Evolutionary conservation across 2,888 invertebrate genomes (phyloP).

Genomic region (Dasysyrphus tricinctus): DNA sequence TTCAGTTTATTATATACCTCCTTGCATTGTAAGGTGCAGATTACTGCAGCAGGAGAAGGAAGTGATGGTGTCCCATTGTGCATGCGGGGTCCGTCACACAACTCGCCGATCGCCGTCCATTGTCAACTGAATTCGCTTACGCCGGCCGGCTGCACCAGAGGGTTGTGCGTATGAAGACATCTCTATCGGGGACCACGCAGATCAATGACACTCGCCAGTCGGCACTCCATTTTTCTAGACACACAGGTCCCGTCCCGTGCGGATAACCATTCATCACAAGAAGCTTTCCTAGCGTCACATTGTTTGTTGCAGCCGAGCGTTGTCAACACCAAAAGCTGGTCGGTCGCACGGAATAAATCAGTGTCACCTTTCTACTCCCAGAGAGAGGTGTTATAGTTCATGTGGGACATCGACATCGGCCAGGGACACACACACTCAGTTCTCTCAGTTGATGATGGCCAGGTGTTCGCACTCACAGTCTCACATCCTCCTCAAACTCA

Average conservation of each 20-base stretch:
- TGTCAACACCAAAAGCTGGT: slow-evolving; percentile 66
- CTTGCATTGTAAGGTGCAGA: slow-evolving; percentile 50
- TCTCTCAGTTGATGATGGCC: slow-evolving; percentile 38
- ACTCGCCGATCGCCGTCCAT: slow-evolving; percentile 31
- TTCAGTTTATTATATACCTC: not conserved
- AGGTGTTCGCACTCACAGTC: slow-evolving; percentile 59
- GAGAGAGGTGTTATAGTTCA: slow-evolving; percentile 70
- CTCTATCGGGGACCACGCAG: slow-evolving; percentile 62
- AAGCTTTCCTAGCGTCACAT: slow-evolving; percentile 58
- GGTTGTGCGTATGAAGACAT: slow-evolving; percentile 68
- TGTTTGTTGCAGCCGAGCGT: slow-evolving; percentile 26
- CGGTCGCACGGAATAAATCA: slow-evolving; percentile 70
- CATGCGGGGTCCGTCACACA: slow-evolving; percentile 55
- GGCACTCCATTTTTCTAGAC: slow-evolving; percentile 15
- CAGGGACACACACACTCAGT: slow-evolving; percentile 19
- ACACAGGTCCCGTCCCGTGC: slow-evolving; percentile 48
- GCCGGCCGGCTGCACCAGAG: not conserved
- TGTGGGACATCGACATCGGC: slow-evolving; percentile 41
- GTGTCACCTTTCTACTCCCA: slow-evolving; percentile 51
- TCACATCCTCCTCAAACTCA: slow-evolving; percentile 24
- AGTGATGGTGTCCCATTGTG: slow-evolving; percentile 47
- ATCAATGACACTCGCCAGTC: slow-evolving; percentile 57
- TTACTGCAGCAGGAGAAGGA: slow-evolving; percentile 39
- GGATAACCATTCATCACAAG: slow-evolving; percentile 69
- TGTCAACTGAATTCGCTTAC: slow-evolving; percentile 47